Conservation (phyloP, 2,113 vertebrate species). For the Podarcis raffonei region DNA sequence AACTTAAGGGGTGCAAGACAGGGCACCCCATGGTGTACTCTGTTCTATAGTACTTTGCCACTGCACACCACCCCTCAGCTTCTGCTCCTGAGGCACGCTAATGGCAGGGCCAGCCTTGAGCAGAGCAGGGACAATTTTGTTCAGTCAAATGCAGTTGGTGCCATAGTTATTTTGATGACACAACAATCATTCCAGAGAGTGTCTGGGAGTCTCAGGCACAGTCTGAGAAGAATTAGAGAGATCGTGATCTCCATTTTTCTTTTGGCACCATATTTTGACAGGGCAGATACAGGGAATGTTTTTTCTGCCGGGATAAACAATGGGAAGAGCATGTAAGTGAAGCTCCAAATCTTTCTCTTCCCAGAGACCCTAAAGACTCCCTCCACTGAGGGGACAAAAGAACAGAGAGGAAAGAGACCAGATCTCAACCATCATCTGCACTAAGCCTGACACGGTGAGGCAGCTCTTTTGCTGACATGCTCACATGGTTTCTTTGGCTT, state of each 20-base stretch:
- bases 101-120: background rate
- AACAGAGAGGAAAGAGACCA: background rate
- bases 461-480: background rate
- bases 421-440: background rate
- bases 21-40: background rate
- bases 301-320: conserved; percentile 26
- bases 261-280: background rate
- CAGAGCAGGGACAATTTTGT: background rate
- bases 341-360: background rate
- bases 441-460: background rate
- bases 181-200: background rate
- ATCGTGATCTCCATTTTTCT: background rate
- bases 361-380: conserved; percentile 18
- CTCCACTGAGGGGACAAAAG: background rate
- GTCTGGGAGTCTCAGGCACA: background rate
- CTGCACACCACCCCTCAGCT: too few relatives aligned
- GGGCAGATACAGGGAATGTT: background rate
- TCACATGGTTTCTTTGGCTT: background rate
- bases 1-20: background rate
- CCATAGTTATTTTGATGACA: background rate
- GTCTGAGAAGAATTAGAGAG: background rate
- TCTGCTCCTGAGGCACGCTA: background rate
- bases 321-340: background rate
- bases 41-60: too few relatives aligned
- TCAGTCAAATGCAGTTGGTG: background rate